Evolutionary conservation across 1,140 invertebrate genomes (phyloP).

Genomic region (Phthorimaea operculella): DNA sequence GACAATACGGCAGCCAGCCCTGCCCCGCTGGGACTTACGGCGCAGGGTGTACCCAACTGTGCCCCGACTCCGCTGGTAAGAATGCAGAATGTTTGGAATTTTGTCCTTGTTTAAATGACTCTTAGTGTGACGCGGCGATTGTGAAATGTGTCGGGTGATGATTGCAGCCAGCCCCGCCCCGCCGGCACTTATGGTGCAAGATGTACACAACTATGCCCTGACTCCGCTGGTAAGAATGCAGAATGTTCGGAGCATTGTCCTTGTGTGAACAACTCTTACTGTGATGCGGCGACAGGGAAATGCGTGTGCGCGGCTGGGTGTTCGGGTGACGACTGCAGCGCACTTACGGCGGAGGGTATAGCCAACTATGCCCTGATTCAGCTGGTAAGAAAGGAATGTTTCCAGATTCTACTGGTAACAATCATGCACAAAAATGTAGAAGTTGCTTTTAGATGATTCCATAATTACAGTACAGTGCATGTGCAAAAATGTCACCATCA

Average conservation of each 20-base stretch:
- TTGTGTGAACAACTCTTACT: conserved; percentile 60
- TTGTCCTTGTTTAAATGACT: conserved; percentile 87
- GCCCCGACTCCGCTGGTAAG: conserved; percentile 62
- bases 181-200: conserved; percentile 82
- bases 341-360: conserved; percentile 86
- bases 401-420: too few species aligned
- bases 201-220: conserved; percentile 82
- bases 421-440: too few species aligned
- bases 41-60: conserved; percentile 81
- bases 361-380: conserved; percentile 75
- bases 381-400: conserved; percentile 27
- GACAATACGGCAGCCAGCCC: conserved; percentile 74
- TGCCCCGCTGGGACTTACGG: conserved; percentile 86
- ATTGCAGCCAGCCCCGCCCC: conserved; percentile 80
- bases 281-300: conserved; percentile 87
- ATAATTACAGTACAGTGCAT: too few species aligned
- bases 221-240: conserved; percentile 22
- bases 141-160: conserved; percentile 83
- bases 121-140: conserved; percentile 83
- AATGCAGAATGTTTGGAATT: too few species aligned
- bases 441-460: too few species aligned
- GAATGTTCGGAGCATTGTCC: too few species aligned
- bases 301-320: conserved; percentile 92
- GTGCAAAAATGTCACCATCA: too few species aligned
- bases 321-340: conserved; percentile 84